A percentile compares a stretch with the other conserved stretches of the same genome.
Conservation (phyloP, 2,113 vertebrate genomes). For the Hemicordylus capensis region DNA sequence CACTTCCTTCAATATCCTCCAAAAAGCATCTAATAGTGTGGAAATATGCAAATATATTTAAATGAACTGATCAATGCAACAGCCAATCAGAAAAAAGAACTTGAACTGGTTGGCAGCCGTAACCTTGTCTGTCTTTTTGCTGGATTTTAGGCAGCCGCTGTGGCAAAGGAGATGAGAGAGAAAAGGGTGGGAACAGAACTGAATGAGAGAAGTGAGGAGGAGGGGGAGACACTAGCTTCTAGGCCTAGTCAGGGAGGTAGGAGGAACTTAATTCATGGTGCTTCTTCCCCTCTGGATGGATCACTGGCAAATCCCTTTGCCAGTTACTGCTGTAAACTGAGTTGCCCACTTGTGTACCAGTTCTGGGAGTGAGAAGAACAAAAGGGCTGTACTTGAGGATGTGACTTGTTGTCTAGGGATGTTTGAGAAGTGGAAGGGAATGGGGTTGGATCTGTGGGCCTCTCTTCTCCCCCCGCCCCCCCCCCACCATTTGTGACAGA, state of each 20-base stretch:
- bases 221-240: background rate
- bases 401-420: background rate
- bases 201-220: background rate
- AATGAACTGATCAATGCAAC: no score
- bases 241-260: background rate
- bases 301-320: background rate
- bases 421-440: no score
- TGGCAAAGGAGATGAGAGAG: background rate
- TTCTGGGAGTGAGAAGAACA: background rate
- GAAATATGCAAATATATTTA: no score
- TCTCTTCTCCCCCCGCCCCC: background rate
- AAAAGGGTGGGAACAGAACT: background rate
- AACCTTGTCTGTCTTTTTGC: no score
- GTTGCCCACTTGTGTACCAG: background rate
- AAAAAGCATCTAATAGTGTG: no score
- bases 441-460: background rate
- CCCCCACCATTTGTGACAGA: no score
- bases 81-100: no score
- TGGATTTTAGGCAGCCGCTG: no score
- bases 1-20: no score
- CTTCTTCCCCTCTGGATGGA: background rate
- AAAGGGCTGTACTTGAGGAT: background rate
- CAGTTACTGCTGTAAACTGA: no score
- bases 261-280: background rate
- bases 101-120: no score